phyloP scores from a whole-genome alignment of 2,113 vertebrate species.

The Vanacampus margaritifer region DNA sequence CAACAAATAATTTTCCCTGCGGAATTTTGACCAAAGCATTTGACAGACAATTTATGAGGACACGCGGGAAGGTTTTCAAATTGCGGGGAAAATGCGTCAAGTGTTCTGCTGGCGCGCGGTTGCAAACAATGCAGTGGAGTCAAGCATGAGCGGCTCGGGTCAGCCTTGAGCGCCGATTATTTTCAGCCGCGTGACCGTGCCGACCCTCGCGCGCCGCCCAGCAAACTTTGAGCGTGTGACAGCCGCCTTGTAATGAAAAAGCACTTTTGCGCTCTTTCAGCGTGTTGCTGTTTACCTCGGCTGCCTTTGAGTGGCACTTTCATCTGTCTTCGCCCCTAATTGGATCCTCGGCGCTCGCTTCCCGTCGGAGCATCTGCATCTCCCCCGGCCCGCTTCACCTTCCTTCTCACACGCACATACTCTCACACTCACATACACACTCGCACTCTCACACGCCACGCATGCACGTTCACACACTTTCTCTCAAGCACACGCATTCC shows the following conservation, averaged over 20 bases:
- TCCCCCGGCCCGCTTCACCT: slow-evolving; percentile 59
- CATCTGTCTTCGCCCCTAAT: slow-evolving; percentile 77
- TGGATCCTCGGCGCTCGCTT: slow-evolving; percentile 70
- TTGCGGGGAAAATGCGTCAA: no score
- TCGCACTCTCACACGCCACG: not conserved
- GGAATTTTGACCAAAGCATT: no score
- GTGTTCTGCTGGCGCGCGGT: not conserved
- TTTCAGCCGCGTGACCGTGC: slow-evolving; percentile 30
- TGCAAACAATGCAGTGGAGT: not conserved
- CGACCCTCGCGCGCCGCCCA: slow-evolving; percentile 54
- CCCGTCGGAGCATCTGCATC: slow-evolving; percentile 70
- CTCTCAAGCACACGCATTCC: no score
- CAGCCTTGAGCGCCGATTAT: slow-evolving; percentile 40
- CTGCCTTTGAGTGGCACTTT: slow-evolving; percentile 75
- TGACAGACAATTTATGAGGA: no score
- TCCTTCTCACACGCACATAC: slow-evolving; percentile 17
- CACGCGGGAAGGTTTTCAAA: no score
- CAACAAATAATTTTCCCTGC: no score
- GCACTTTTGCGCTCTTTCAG: slow-evolving; percentile 73
- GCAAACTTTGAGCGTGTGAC: slow-evolving; percentile 60
- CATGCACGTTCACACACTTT: no score
- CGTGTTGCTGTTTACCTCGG: slow-evolving; percentile 73
- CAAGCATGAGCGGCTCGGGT: slow-evolving; percentile 1
- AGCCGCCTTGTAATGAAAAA: slow-evolving; percentile 73
- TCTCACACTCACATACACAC: not conserved